Conservation (phyloP, 1,140 invertebrate species). For the Orchestia grillus region DNA sequence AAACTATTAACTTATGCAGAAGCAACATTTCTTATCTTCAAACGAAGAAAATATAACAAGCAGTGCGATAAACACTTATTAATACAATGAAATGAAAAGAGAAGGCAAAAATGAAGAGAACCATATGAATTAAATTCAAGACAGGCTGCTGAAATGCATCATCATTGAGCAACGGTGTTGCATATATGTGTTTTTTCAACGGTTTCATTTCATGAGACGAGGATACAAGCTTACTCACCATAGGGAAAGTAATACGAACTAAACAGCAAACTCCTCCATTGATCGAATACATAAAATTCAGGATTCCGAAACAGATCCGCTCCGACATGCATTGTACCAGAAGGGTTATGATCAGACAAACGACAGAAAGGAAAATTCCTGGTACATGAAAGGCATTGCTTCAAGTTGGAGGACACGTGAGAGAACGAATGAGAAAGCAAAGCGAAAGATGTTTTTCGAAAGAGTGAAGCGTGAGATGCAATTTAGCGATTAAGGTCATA, state of each 20-base stretch:
- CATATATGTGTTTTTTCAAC: no score
- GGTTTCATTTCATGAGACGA: background rate
- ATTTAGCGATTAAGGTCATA: slow-evolving; percentile 49
- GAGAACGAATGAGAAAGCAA: background rate
- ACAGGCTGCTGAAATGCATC: no score
- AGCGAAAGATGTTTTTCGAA: slow-evolving; percentile 14
- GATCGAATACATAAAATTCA: background rate
- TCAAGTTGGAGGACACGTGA: background rate
- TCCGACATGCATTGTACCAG: background rate
- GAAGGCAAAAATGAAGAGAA: no score
- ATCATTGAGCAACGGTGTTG: no score
- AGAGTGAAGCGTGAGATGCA: slow-evolving; percentile 50
- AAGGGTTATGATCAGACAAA: background rate
- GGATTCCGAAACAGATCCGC: background rate
- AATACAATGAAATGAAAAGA: no score
- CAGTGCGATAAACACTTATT: no score
- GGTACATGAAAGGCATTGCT: background rate
- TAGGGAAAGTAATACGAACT: background rate
- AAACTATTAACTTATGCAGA: no score
- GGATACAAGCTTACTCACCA: background rate
- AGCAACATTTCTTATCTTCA: no score
- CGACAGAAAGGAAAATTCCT: background rate
- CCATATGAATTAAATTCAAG: no score
- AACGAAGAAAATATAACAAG: no score
- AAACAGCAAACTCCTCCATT: background rate